Evolutionary conservation across 2,113 vertebrate species (phyloP).

Genomic region (Osmerus eperlanus): DNA sequence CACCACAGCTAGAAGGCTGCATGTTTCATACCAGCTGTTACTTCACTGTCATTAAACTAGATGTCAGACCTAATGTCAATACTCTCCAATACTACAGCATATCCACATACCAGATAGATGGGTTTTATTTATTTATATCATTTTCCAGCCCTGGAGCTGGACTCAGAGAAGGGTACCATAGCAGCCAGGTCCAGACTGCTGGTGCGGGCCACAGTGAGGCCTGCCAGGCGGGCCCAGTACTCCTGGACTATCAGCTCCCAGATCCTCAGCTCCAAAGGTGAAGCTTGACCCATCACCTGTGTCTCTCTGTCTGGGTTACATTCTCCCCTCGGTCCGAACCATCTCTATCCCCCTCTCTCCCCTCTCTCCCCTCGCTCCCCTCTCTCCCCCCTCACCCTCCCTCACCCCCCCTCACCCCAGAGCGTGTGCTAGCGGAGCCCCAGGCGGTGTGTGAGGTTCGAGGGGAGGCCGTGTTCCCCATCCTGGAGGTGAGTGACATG

Average conservation of each 20-base stretch:
- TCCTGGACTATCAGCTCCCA: slow-evolving; percentile 81
- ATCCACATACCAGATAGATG: not conserved
- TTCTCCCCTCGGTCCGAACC: not conserved
- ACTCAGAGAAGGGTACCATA: slow-evolving; percentile 70
- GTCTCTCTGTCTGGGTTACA: too few relatives aligned
- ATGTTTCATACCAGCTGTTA: not conserved
- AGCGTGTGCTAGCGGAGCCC: slow-evolving; percentile 20
- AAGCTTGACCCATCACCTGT: not conserved
- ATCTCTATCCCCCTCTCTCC: not conserved
- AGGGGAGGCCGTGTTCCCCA: slow-evolving; percentile 77
- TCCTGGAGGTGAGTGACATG: slow-evolving; percentile 71
- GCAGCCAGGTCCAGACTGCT: slow-evolving; percentile 70
- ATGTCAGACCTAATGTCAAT: too few relatives aligned
- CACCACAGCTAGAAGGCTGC: not conserved
- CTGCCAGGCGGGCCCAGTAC: slow-evolving; percentile 65
- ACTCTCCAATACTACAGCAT: not conserved
- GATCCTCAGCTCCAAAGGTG: slow-evolving; percentile 70
- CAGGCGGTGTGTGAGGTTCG: slow-evolving; percentile 70
- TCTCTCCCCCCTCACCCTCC: not conserved
- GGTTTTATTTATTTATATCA: not conserved
- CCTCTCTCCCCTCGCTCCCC: not conserved
- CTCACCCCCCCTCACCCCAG: slow-evolving; percentile 5
- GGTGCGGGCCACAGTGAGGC: slow-evolving; percentile 67
- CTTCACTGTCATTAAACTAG: not conserved
- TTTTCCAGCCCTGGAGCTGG: slow-evolving; percentile 77